Base-by-base conservation (phyloP, 2,888 invertebrate species). In the Euclidia mi region DNA sequence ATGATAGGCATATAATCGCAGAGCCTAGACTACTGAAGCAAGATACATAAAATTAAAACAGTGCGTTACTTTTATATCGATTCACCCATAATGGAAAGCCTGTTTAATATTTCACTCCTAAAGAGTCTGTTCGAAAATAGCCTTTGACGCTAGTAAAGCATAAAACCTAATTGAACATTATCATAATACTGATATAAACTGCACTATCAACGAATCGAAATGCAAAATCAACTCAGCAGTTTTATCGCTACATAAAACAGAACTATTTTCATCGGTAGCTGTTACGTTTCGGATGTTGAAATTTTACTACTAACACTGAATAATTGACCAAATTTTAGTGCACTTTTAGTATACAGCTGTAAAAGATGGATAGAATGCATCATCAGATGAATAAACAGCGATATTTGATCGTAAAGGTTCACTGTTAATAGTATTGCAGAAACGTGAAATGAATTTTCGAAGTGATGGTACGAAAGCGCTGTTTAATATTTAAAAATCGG, bases 401-500 rank as follows among this genome's bases (percentile, higher is more conserved):
- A 35, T 34, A 20, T 28, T 10, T 2, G 15, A 29, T 17, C 41
- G 46, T 59, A 56, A 62, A 69, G 52, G 56, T 60, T 56, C 32
- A 44, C 46, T 18, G 42, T 15, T 28, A 31, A 6, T 41, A 48
- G 45, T 62, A 44, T 55, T 66, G 51, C 47, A 34, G 43, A 34
- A 40, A 61, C 44, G 41, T 55, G 50, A 50, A 45, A 65, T 51
- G 9, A 46, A 56, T 40, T 47, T 38, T 47, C 34, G 4, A 46
- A 11, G 31, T n/a, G 25, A 38, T 48, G 43, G 28, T 53, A 57
- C 41, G 48, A 53, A 57, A 41, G 9, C 34, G 38, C 1, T 7
- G 32, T 41, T 53, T 57, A 40, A 69, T 50, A 51, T 20, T 43
- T 53, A 47, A 50, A 69, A 53, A 65, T 52, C 50, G 28, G 25